Evolutionary conservation across 2,113 vertebrate species (phyloP), one percentile per base, ranked within the genome.

Genomic region (Cavia aperea): DNA sequence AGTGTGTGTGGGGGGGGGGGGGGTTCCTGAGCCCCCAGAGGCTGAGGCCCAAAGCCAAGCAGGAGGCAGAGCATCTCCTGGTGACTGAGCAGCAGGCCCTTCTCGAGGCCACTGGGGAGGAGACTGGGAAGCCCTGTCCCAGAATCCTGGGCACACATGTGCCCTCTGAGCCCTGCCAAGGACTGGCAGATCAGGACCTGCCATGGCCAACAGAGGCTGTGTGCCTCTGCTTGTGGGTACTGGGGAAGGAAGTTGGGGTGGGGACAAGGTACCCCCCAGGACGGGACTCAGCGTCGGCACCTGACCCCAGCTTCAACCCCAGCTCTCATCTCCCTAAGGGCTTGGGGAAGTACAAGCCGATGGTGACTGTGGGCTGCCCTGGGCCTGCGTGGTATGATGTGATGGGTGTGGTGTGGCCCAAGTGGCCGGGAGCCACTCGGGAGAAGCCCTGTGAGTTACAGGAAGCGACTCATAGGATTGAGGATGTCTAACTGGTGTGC

Each of bases 241-340:
- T 60, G 75, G 18, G 18, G 16, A 82, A 62, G 39, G 31, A 62
- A 88, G 7, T 33, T 63, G 19, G 4, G 33, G 4, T 60, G 13
- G 58, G 23, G 16, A 10, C 31, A 18, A 19, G 12, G 13, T 9
- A 2, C 29, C 75, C 49, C 0, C 23, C 75, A 79, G 86, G 33
- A 84, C 54, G 73, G 70, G n/a, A 86, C 39, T 0, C 14, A 51
- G 49, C 31, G 5, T 29, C 31, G 1, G 58, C 54, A 11, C 66
- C 95, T 89, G 66, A 89, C 79, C 26, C 46, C 91, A 86, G 63
- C 89, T 92, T 96, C 91, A 92, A 33, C 86, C 43, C 93, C 90
- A 95, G 96, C 95, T 97, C 10, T 54, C 51, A 66, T 97, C 95
- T 97, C 96, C 73, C 92, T 92, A 95, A 97, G 97, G 97, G 96